Base-by-base conservation (phyloP, 2,113 vertebrate species). In the Peromyscus polionotus region DNA sequence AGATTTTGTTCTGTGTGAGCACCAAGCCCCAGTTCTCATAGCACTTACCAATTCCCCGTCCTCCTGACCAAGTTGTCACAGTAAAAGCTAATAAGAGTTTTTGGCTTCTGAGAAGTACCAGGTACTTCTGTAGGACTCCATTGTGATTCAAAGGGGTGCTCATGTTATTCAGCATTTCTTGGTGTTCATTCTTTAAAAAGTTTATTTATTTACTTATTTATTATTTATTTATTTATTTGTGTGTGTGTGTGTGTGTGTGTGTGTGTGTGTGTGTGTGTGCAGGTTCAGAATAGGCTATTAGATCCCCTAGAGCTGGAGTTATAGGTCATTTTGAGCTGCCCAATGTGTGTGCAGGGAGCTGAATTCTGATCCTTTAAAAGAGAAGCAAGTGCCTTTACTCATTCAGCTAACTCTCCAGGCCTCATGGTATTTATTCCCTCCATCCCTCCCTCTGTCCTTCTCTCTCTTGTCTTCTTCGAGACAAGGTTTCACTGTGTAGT, bases 401-500 rank as follows among this genome's bases (percentile, higher is more conserved):
- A 77, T 13, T 48, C 42, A 76, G 5, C 22, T 24, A 48, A 5
- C 75, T 77, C 26, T 77, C 26, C 42, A 72, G 36, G 17, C 36
- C 36, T 28, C 17, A n/a, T 72, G 70, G 70, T 72, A 17, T 70
- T 70, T 70, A 17, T 17, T 28, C 8, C 67, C 3, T 20, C 1
- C 51, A 20, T 20, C 1, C 17, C 57, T 57, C 31, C 19, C 11
- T n/a, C 8, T 2, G 20, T 36, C 3, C 4, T 22, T 57, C 1
- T 42, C 36, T 75, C 12, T 20, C 14, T n/a, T n/a, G n/a, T n/a
- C n/a, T n/a, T n/a, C 39, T 20, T 48, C 67, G 8, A 85, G 39
- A 65, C 16, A 85, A 39, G 26, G 39, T 85, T 42, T 85, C 10
- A 65, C 16, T 65, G 5, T 45, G 4, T 85, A 61, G 12, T 1